Conservation (phyloP, 2,113 vertebrate genomes). For the Sylvietta virens region DNA sequence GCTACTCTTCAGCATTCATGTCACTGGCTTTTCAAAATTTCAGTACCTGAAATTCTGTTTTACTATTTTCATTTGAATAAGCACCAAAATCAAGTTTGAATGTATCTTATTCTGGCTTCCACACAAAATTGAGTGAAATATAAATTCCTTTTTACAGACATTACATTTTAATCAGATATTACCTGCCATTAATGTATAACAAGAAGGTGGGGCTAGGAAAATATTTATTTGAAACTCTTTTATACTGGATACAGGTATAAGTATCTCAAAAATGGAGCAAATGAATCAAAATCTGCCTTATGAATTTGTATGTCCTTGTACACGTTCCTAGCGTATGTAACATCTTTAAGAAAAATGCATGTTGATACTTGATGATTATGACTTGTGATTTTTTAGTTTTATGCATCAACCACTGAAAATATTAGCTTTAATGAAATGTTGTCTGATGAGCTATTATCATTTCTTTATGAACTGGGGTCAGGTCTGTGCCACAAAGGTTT, state of each 20-base stretch:
- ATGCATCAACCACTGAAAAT: slow-evolving; percentile 22
- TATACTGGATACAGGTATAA: background rate
- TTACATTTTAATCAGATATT: background rate
- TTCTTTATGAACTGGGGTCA: background rate
- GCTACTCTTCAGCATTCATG: background rate
- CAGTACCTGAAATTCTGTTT: background rate
- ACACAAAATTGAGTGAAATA: background rate
- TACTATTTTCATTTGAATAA: background rate
- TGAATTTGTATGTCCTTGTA: background rate
- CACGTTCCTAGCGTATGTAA: background rate
- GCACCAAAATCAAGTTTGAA: background rate
- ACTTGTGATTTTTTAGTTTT: slow-evolving; percentile 8
- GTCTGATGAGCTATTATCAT: background rate
- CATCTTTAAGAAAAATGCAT: background rate
- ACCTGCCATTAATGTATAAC: background rate
- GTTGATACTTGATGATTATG: slow-evolving; percentile 22
- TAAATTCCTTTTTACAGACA: background rate
- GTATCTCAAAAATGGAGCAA: background rate
- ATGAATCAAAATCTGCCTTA: background rate
- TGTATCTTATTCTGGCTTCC: background rate
- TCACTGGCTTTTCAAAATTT: background rate
- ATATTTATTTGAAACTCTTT: background rate
- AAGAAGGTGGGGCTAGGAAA: background rate
- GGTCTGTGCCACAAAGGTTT: background rate
- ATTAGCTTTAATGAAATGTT: background rate